These are phyloP conservation scores for Numida meleagris DNA, from an alignment of 2,113 vertebrate genomes.

Conservation along the genomic window DNA sequence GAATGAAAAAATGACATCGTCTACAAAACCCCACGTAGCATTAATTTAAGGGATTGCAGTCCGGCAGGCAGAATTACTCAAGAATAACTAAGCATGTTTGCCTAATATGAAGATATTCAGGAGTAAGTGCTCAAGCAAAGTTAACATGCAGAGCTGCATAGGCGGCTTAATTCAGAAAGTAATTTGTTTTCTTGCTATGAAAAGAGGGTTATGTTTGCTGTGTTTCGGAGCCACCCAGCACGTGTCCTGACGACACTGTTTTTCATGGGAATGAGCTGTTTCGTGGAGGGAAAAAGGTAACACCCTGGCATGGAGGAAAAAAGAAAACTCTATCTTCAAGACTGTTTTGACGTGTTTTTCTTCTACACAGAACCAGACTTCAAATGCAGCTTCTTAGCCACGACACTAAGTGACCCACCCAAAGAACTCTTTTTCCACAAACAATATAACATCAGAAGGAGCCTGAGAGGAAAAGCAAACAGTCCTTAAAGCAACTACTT, in stretches of 20 bases:
- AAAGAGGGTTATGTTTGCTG: not conserved
- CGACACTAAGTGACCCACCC: slow-evolving; percentile 54
- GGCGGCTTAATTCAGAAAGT: not conserved
- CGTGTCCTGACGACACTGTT: not conserved
- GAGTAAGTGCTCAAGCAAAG: not conserved
- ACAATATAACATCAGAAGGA: slow-evolving; percentile 63
- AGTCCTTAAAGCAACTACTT: slow-evolving; percentile 70
- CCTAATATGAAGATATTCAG: not conserved
- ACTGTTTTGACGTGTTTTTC: slow-evolving; percentile 62
- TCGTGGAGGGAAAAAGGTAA: slow-evolving; percentile 14
- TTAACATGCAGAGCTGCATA: not conserved
- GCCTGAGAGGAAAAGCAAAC: slow-evolving; percentile 67
- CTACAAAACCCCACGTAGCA: slow-evolving; percentile 13
- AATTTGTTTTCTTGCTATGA: not conserved
- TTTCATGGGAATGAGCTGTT: slow-evolving; percentile 23
- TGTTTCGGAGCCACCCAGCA: not conserved
- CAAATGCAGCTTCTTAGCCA: slow-evolving; percentile 66
- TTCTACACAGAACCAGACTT: slow-evolving; percentile 50
- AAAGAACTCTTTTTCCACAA: slow-evolving; percentile 68
- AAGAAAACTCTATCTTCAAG: slow-evolving; percentile 26
- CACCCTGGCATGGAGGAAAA: slow-evolving; percentile 19
- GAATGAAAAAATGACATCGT: not conserved
- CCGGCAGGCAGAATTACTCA: slow-evolving; percentile 32
- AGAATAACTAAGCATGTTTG: slow-evolving; percentile 37
- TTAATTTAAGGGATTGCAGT: slow-evolving; percentile 39